Conservation (phyloP, 2,113 vertebrate species). For the Taurulus bubalis region DNA sequence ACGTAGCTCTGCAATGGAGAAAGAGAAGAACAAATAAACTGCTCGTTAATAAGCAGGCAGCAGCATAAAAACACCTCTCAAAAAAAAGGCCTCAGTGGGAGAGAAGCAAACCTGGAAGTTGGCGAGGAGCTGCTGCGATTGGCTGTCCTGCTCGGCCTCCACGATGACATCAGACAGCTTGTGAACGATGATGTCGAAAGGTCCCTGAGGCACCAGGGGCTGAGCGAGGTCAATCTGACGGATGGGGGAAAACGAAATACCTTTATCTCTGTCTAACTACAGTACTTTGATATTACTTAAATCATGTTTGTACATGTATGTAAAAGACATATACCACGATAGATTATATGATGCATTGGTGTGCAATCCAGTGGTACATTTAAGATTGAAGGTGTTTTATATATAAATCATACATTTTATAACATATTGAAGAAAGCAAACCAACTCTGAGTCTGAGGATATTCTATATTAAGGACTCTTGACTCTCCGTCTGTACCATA, state of each 20-base stretch:
- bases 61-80: too few species aligned
- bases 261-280: background rate
- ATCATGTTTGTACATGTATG: background rate
- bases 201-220: conserved; percentile 80
- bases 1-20: conserved; percentile 72
- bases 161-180: conserved; percentile 85
- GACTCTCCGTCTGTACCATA: background rate
- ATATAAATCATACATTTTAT: too few species aligned
- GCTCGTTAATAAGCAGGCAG: background rate
- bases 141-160: conserved; percentile 79
- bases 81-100: background rate
- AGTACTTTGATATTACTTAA: background rate
- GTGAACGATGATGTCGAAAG: conserved; percentile 83
- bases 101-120: conserved; percentile 77
- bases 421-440: too few species aligned
- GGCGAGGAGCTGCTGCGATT: conserved; percentile 76
- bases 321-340: too few species aligned
- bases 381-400: too few species aligned
- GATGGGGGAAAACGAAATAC: background rate
- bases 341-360: too few species aligned
- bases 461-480: too few species aligned
- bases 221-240: conserved; percentile 78
- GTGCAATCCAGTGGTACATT: too few species aligned
- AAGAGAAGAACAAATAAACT: background rate
- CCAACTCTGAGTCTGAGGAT: too few species aligned